phyloP scores from a whole-genome alignment of 2,113 vertebrate species.

The Urocynchramus pylzowi region DNA sequence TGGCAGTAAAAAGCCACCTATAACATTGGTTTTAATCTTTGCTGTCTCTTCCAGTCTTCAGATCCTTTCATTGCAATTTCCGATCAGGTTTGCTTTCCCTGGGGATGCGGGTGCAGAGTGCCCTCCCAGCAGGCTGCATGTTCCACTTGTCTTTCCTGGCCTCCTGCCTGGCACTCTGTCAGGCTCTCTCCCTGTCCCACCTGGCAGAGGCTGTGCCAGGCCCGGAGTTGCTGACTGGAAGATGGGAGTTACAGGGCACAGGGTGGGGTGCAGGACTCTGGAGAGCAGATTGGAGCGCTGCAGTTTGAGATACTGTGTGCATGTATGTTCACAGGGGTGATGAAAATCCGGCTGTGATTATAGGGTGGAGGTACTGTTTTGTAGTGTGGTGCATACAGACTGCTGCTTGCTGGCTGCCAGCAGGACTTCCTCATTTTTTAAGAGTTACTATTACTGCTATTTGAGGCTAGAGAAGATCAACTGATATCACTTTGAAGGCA shows the following conservation, averaged over 20 bases:
- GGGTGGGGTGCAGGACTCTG: background rate
- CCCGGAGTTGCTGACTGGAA: background rate
- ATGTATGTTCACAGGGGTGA: background rate
- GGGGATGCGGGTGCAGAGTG: background rate
- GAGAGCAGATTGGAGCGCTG: background rate
- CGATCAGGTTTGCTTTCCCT: accelerated
- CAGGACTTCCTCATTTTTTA: background rate
- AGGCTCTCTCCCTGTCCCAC: background rate
- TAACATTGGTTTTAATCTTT: background rate
- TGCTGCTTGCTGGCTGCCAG: background rate
- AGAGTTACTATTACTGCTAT: background rate
- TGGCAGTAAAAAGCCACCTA: background rate
- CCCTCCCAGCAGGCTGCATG: background rate
- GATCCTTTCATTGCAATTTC: background rate
- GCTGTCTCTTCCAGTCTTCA: background rate
- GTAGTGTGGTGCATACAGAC: background rate
- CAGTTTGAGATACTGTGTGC: background rate
- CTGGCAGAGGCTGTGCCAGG: background rate
- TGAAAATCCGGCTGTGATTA: background rate
- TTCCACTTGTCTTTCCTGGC: background rate
- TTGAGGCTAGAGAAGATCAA: background rate
- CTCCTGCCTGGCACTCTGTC: background rate
- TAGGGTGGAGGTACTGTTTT: background rate
- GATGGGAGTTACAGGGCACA: accelerated
- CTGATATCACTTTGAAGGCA: background rate